Evolutionary conservation across 1,140 invertebrate species (phyloP).

Genomic region (Centruroides sculpturatus): DNA sequence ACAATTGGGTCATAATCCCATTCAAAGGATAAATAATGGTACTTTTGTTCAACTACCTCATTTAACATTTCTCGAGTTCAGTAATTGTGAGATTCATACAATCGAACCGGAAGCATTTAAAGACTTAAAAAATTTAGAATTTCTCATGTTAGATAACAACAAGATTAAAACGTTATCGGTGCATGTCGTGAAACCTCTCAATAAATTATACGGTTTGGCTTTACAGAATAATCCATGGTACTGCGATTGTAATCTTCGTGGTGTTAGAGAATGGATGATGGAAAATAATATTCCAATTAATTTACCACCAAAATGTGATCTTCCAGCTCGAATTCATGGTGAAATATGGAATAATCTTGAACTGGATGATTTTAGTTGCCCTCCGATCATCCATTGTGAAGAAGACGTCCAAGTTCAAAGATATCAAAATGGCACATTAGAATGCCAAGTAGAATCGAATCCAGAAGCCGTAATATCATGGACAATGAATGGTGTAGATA

Average conservation of each 20-base stretch:
- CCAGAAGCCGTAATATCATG: constrained; percentile 65
- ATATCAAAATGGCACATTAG: constrained; percentile 46
- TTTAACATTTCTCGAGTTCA: constrained; percentile 53
- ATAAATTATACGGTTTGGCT: constrained; percentile 23
- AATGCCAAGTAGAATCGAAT: constrained; percentile 59
- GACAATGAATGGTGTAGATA: constrained; percentile 57
- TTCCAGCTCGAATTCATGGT: constrained; percentile 48
- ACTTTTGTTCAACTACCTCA: constrained; percentile 50
- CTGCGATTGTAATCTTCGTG: constrained; percentile 65
- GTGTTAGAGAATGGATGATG: constrained; percentile 59
- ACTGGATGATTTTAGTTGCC: constrained; percentile 58
- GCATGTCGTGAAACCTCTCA: neutral
- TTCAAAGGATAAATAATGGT: constrained; percentile 46
- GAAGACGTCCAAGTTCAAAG: no score
- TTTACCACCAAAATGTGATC: constrained; percentile 49
- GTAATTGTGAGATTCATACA: constrained; percentile 45
- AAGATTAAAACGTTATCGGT: constrained; percentile 33
- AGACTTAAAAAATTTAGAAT: constrained; percentile 57
- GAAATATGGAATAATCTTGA: constrained; percentile 50
- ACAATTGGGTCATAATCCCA: constrained; percentile 53
- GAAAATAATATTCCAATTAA: constrained; percentile 52
- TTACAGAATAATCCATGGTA: constrained; percentile 76
- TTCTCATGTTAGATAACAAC: constrained; percentile 66
- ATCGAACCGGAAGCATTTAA: constrained; percentile 48
- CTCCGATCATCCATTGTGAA: constrained; percentile 41